Percentiles rank a stretch among this genome's conserved stretches.
Conservation (phyloP, 1,140 invertebrate species). For the Thalassaphorura encarpata region DNA sequence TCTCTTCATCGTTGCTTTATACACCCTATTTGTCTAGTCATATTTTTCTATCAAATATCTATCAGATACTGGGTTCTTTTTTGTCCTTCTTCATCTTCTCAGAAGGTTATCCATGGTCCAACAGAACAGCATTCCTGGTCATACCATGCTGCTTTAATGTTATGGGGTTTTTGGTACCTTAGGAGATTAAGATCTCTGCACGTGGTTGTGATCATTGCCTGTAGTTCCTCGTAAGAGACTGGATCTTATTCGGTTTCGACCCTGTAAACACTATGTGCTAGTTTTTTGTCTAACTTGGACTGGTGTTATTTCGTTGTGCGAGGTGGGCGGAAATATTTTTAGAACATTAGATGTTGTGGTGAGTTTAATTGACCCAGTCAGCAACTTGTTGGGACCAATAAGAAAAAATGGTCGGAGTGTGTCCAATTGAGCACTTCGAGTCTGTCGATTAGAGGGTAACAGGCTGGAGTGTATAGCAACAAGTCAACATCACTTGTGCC, state of each 20-base stretch:
- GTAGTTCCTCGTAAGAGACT: background rate
- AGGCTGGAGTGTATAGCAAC: no score
- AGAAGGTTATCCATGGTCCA: no score
- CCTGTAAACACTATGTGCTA: background rate
- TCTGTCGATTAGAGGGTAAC: no score
- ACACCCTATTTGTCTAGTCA: no score
- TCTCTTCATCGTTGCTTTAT: no score
- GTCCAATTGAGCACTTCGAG: background rate
- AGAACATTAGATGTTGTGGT: background rate
- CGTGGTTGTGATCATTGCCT: background rate
- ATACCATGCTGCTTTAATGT: background rate
- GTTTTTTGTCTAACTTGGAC: background rate
- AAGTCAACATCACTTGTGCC: no score
- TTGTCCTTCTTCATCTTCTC: no score
- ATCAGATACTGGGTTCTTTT: no score
- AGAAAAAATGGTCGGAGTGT: background rate
- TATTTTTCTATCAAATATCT: no score
- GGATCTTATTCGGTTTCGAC: background rate
- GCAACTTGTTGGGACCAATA: background rate
- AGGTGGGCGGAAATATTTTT: background rate
- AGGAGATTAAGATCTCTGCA: background rate
- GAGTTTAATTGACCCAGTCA: background rate
- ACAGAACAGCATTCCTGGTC: no score
- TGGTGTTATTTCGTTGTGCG: background rate
- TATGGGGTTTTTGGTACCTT: background rate